Evolutionary conservation across 2,797 vertebrate genomes (phyloP), one percentile per base, ranked within the genome.

Genomic region (Setipinna tenuifilis): DNA sequence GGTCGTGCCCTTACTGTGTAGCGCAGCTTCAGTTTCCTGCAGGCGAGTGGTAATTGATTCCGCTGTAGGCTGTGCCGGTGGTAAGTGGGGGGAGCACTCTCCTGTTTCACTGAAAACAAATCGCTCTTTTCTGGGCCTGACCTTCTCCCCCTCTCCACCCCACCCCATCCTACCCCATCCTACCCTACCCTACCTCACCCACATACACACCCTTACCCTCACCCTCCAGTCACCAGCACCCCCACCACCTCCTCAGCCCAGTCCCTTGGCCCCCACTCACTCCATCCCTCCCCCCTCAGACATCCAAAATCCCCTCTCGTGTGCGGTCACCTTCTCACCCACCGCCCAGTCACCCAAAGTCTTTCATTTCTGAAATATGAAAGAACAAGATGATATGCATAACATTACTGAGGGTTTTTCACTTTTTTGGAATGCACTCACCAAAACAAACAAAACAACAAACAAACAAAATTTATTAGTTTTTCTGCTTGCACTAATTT

Each of bases 31-130:
- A 91, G 95, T 99, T 99, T 98, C 98, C 90, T 96, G 92, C 96
- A 98, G 97, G 98, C 98, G 98, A 97, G 96, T 97, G 96, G 97
- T 98, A 98, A 99, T 98, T 98, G 98, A 99, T 99, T 98, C 97
- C 93, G 89, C 95, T 93, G 95, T 96, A 97, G 96, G 95, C 96
- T 96, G 95, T 96, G 95, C 95, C 95, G 96, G 93, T 92, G 95
- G 96, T 98, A 98, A 98, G 97, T 98, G 97, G 96, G 95, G 71
- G 93, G 92, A 91, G 93, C 93, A 92, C 41, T 94, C 97, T 98
- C 97, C 93, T 95, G 97, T 99, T 99, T 97, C 98, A 97, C 95
- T 98, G 98, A 98, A 98, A 99, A 99, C 97, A 99, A 98, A 98
- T 97, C 97, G 96, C 97, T 96, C 96, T 95, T 90, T 89, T 89